Conservation (phyloP, 2,797 vertebrate species). For the Morus bassanus region DNA sequence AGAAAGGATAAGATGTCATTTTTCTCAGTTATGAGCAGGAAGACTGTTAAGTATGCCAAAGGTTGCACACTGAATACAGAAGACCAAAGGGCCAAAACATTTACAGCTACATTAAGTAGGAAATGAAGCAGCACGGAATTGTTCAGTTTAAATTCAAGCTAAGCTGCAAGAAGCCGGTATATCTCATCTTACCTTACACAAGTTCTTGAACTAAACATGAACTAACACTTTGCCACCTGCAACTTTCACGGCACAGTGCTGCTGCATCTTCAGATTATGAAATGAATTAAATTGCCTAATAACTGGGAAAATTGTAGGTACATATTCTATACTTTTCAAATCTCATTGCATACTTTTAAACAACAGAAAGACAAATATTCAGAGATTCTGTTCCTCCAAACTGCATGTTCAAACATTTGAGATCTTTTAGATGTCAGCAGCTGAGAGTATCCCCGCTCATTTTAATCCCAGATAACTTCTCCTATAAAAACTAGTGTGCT, state of each 20-base stretch:
- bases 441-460: not conserved
- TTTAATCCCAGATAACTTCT: not conserved
- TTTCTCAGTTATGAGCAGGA: constrained; percentile 25
- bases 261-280: not conserved
- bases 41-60: constrained; percentile 56
- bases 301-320: not conserved
- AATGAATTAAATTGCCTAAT: not conserved
- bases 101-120: constrained; percentile 70
- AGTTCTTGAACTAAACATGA: constrained; percentile 47
- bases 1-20: not conserved
- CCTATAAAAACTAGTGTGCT: not conserved
- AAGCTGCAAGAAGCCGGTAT: constrained; percentile 34
- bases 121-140: constrained; percentile 67
- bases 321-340: not conserved
- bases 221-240: constrained; percentile 27
- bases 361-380: not conserved
- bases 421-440: not conserved
- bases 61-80: constrained; percentile 28
- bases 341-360: not conserved
- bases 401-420: not conserved
- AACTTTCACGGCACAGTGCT: not conserved
- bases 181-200: constrained; percentile 48
- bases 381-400: not conserved
- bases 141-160: constrained; percentile 61
- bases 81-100: constrained; percentile 56